Conservation (phyloP, 1,140 invertebrate species). For the Polyergus mexicanus region DNA sequence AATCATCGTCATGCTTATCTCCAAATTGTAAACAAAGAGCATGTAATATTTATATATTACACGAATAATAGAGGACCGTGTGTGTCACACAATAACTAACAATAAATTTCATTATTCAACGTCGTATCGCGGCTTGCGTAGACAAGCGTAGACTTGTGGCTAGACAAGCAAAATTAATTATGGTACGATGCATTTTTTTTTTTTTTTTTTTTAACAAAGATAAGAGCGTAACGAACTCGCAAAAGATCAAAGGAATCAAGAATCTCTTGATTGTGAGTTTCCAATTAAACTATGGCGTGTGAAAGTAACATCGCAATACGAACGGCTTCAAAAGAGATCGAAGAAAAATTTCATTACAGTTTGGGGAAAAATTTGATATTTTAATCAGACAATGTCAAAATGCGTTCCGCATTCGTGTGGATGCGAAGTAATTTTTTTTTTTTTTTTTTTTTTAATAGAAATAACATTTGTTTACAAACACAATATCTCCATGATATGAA, state of each 20-base stretch:
- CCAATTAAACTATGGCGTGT: slow-evolving; percentile 42
- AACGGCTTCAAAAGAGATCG: neutral
- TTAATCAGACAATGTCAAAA: slow-evolving; percentile 15
- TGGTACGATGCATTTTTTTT: neutral
- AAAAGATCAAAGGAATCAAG: slow-evolving; percentile 22
- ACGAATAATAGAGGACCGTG: neutral
- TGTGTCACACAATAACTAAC: neutral
- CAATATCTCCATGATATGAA: neutral
- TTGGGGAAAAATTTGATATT: slow-evolving; percentile 30
- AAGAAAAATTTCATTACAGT: slow-evolving; percentile 19
- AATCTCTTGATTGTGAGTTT: slow-evolving; percentile 46
- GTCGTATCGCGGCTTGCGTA: neutral
- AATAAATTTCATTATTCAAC: slow-evolving; percentile 18
- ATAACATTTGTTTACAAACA: neutral
- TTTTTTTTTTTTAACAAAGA: neutral
- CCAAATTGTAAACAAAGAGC: slow-evolving; percentile 51
- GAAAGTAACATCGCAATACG: slow-evolving; percentile 35
- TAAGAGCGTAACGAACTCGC: slow-evolving; percentile 8
- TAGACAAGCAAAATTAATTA: slow-evolving; percentile 19
- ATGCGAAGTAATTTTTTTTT: neutral
- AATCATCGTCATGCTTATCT: slow-evolving; percentile 42
- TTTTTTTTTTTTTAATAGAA: neutral
- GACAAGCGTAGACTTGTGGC: too few species aligned
- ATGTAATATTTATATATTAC: slow-evolving; percentile 35
- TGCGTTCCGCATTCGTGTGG: neutral